Percentiles rank a stretch among this genome's conserved stretches.
These are phyloP conservation scores for Tupiocoris notatus DNA, from an alignment of 2,888 invertebrate species.

Conservation along the genomic window DNA sequence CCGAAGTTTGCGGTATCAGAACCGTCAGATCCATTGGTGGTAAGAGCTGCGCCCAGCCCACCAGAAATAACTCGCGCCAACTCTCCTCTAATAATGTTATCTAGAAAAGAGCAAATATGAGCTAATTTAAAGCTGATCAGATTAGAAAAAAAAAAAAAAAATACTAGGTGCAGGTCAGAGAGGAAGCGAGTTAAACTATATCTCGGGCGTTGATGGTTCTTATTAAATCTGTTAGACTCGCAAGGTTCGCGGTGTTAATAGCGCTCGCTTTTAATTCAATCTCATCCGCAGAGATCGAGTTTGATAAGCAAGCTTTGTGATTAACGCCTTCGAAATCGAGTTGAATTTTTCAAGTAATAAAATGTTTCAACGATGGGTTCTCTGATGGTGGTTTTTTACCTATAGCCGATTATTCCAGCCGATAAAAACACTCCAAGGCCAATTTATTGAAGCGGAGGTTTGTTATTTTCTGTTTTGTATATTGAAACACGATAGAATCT, in stretches of 20 bases:
- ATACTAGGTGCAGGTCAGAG: too few relatives aligned
- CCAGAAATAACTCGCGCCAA: slow-evolving; percentile 88
- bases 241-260: background rate
- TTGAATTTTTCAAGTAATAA: background rate
- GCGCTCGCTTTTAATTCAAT: background rate
- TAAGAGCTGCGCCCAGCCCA: slow-evolving; percentile 80
- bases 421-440: too few relatives aligned
- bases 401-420: too few relatives aligned
- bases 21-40: slow-evolving; percentile 71
- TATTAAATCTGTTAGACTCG: background rate
- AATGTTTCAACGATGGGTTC: background rate
- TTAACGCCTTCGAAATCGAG: background rate
- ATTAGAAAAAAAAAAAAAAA: background rate
- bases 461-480: too few relatives aligned
- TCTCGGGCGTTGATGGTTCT: background rate
- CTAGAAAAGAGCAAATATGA: slow-evolving; percentile 53
- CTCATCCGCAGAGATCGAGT: background rate
- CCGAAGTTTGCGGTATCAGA: slow-evolving; percentile 57
- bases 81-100: slow-evolving; percentile 76
- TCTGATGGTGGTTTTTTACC: too few relatives aligned
- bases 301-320: background rate
- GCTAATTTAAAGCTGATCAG: background rate
- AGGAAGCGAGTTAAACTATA: too few relatives aligned
- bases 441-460: too few relatives aligned
- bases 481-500: too few relatives aligned